phyloP scores from a whole-genome alignment of 2,888 invertebrate species.

The Loripinus fragilis region DNA sequence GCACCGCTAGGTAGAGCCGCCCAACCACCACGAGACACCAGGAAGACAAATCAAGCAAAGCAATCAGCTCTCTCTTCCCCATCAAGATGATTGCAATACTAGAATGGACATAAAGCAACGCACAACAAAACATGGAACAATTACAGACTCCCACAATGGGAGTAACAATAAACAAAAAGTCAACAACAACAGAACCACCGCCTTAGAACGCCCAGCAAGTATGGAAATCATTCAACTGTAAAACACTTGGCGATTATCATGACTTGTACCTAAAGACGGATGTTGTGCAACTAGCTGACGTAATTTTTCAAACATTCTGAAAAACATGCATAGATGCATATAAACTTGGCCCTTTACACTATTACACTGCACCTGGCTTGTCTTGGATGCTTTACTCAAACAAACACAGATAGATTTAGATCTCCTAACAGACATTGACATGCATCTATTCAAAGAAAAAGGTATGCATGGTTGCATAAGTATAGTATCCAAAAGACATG shows the following conservation, averaged over 20 bases:
- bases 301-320: slow-evolving; percentile 79
- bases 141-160: too few species aligned
- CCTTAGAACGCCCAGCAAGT: slow-evolving; percentile 50
- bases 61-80: too few species aligned
- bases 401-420: slow-evolving; percentile 67
- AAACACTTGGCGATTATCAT: slow-evolving; percentile 60
- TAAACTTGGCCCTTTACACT: slow-evolving; percentile 71
- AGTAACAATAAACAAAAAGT: too few species aligned
- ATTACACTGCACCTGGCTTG: slow-evolving; percentile 74
- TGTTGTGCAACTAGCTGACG: slow-evolving; percentile 73
- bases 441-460: slow-evolving; percentile 66
- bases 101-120: too few species aligned
- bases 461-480: slow-evolving; percentile 59
- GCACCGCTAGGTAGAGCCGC: too few species aligned
- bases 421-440: slow-evolving; percentile 71
- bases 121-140: too few species aligned
- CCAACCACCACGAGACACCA: too few species aligned
- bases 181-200: too few species aligned
- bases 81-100: too few species aligned
- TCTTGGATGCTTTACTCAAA: slow-evolving; percentile 54
- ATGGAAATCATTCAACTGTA: slow-evolving; percentile 58
- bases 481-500: slow-evolving; percentile 66
- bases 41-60: too few species aligned
- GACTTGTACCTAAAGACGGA: slow-evolving; percentile 65
- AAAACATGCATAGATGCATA: slow-evolving; percentile 62